Base-by-base conservation (phyloP, 2,888 invertebrate genomes). In the Achlya flavicornis region DNA sequence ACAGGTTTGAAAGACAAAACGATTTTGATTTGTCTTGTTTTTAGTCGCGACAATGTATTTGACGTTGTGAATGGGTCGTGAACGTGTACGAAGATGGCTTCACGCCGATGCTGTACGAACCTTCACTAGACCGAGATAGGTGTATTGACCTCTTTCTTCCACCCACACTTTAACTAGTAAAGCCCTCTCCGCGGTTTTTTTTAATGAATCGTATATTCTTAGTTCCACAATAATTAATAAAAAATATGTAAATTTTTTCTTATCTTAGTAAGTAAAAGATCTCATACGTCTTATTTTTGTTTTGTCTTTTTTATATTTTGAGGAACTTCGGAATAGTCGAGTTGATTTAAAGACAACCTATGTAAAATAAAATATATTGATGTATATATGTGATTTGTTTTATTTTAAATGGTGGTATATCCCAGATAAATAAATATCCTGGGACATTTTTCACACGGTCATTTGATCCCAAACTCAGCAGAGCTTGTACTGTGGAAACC, bases 341-440 rank as follows among this genome's bases (percentile, higher is more conserved):
- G 91, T 93, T 91, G 93, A 92, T 92, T 92, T 92, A 92, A 93
- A 93, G 93, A 93, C 93, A 93, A 93, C 92, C 90, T 92, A 90
- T 93, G 93, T 93, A 93, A 93, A 93, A 92, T 93, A 93, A 92
- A 93, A 91, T 92, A 93, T 93, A 93, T 93, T 92, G 93, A 93
- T 93, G 93, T 93, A 93, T 91, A 92, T 92, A 92, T 71, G 70
- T 75, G 67, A 72, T 75, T 82, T 78, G 87, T 92, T 90, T 90
- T 76, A 88, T 88, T 89, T 43, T 43, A 38, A 10, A 38, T 38
- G 0, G 10, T 38, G 38, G 38, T 10, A 38, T 38, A 38, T 7
- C 35, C 35, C 35, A 35, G 26, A 26, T 26, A 26, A 26, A 35
- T 6, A 35, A 35, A 35, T 35, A 35, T 35, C 26, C 26, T 26